Percentiles rank a stretch among this genome's conserved stretches.
phyloP scores from a whole-genome alignment of 2,888 invertebrate species.

The Parochlus steinenii region DNA sequence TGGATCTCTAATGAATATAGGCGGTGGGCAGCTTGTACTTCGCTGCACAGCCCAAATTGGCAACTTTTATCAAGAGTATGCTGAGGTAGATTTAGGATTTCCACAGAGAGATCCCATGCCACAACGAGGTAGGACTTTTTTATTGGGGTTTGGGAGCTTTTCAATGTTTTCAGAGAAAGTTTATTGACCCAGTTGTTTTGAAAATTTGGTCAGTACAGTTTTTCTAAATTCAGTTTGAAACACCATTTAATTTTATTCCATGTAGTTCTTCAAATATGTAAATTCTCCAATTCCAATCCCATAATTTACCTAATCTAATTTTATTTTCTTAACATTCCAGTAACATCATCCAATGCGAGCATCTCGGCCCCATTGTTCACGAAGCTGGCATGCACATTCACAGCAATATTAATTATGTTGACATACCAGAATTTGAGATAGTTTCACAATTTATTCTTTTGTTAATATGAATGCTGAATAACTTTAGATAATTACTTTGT shows the following conservation, averaged over 20 bases:
- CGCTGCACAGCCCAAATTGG: conserved; percentile 55
- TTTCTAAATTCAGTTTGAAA: neutral
- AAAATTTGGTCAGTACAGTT: neutral
- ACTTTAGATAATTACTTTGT: too few relatives aligned
- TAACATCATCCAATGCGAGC: conserved; percentile 3
- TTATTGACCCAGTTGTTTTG: neutral
- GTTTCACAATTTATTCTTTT: too few relatives aligned
- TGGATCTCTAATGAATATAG: conserved; percentile 11
- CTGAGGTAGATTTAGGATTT: conserved; percentile 50
- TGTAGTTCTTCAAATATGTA: neutral
- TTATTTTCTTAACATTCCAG: neutral
- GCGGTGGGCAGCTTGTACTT: conserved; percentile 33
- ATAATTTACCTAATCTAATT: neutral
- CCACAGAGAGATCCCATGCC: conserved; percentile 61
- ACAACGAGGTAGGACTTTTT: conserved; percentile 47
- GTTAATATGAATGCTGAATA: too few relatives aligned
- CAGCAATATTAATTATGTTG: conserved; percentile 9
- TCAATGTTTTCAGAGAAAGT: neutral
- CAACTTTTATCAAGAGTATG: conserved; percentile 48
- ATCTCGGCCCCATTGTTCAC: conserved; percentile 5
- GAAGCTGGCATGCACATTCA: conserved; percentile 1
- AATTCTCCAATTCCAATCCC: too few relatives aligned
- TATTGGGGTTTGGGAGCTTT: too few relatives aligned
- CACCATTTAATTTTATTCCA: too few relatives aligned
- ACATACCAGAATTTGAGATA: conserved; percentile 11